phyloP scores from a whole-genome alignment of 2,888 invertebrate species.

The Mimas tiliae region DNA sequence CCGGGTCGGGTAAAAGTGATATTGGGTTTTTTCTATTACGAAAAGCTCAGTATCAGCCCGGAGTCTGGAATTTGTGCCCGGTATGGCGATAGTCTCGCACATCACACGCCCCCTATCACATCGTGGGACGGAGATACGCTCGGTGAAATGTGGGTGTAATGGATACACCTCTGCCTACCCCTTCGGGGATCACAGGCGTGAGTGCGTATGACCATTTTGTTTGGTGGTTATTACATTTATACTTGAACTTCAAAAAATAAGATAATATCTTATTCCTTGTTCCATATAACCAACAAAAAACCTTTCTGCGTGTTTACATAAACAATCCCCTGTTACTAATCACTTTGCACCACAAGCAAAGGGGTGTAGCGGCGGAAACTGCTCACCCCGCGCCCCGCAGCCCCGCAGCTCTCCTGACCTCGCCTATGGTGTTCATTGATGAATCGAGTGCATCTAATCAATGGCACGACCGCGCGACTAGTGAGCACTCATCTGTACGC shows the following conservation, averaged over 20 bases:
- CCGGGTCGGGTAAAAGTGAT: too few relatives aligned
- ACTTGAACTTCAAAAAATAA: background rate
- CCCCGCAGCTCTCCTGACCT: slow-evolving; percentile 29
- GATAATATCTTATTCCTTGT: background rate
- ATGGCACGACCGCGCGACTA: slow-evolving; percentile 36
- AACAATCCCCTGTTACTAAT: slow-evolving; percentile 28
- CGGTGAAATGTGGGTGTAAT: too few relatives aligned
- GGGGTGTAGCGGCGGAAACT: slow-evolving; percentile 44
- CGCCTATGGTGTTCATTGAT: slow-evolving; percentile 51
- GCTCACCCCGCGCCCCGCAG: slow-evolving; percentile 26
- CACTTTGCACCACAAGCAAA: slow-evolving; percentile 30
- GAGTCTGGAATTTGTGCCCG: too few relatives aligned
- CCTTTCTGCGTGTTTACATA: background rate
- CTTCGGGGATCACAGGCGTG: too few relatives aligned
- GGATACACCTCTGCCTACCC: too few relatives aligned
- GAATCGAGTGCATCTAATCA: slow-evolving; percentile 49
- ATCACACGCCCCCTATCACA: too few relatives aligned
- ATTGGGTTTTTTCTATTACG: too few relatives aligned
- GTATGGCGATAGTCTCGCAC: too few relatives aligned
- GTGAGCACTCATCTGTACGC: slow-evolving; percentile 31
- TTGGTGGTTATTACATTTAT: too few relatives aligned
- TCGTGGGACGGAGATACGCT: too few relatives aligned
- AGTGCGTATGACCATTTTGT: too few relatives aligned
- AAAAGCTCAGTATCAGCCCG: too few relatives aligned
- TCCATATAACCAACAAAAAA: background rate